These are phyloP conservation scores for Aphidius gifuensis DNA, from an alignment of 1,140 invertebrate species.

Conservation along the genomic window DNA sequence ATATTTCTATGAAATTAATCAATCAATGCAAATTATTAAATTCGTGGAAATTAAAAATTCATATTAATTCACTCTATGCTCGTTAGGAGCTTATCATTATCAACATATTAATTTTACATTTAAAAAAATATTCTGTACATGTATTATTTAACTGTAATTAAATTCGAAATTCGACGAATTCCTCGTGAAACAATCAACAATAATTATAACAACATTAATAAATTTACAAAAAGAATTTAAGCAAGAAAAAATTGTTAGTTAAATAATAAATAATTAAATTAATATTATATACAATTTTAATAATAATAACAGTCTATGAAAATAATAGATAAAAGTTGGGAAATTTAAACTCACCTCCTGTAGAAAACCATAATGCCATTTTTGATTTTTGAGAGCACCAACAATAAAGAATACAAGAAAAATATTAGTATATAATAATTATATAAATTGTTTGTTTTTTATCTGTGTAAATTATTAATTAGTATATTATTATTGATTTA, in stretches of 20 bases:
- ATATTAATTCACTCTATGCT: slow-evolving; percentile 19
- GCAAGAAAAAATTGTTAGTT: too few relatives aligned
- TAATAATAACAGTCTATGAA: slow-evolving; percentile 15
- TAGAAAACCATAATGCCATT: slow-evolving; percentile 52
- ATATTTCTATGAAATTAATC: slow-evolving; percentile 6
- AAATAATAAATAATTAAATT: too few relatives aligned
- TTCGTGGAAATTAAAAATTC: slow-evolving; percentile 6
- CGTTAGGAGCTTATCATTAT: slow-evolving; percentile 15
- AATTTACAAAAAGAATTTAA: too few relatives aligned
- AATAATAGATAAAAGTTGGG: slow-evolving; percentile 34
- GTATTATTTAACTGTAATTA: too few relatives aligned
- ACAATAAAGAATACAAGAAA: slow-evolving; percentile 56
- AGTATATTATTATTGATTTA: too few relatives aligned
- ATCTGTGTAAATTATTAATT: neutral
- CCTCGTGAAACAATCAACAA: too few relatives aligned
- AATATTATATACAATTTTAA: too few relatives aligned
- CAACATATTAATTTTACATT: slow-evolving; percentile 7
- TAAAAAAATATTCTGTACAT: too few relatives aligned
- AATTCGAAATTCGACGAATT: too few relatives aligned
- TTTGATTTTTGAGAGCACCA: slow-evolving; percentile 53
- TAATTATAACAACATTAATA: too few relatives aligned
- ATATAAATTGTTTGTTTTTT: slow-evolving; percentile 43
- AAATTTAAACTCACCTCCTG: slow-evolving; percentile 54
- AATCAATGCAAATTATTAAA: neutral
- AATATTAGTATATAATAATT: slow-evolving; percentile 46